Conservation (phyloP, 2,113 vertebrate species). For the Butorides virescens region DNA sequence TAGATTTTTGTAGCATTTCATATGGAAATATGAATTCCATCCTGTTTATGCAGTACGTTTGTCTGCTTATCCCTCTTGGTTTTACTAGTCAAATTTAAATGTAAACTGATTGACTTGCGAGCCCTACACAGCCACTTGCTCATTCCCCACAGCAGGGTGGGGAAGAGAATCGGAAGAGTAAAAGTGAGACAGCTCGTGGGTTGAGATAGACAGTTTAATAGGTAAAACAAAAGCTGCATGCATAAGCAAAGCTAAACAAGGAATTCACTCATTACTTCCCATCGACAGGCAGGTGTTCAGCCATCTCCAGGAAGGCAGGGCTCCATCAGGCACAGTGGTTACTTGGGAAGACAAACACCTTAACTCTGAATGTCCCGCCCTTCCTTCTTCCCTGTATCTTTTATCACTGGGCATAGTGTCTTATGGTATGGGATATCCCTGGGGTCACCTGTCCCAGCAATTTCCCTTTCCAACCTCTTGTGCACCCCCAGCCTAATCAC, state of each 20-base stretch:
- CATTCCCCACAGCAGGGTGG: fast-evolving
- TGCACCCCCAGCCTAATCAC: fast-evolving
- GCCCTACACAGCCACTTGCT: neutral
- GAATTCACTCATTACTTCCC: too few relatives aligned
- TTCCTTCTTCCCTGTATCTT: neutral
- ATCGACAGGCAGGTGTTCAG: neutral
- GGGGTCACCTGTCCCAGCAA: neutral
- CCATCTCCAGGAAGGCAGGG: neutral
- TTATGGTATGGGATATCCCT: fast-evolving
- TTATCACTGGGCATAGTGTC: neutral
- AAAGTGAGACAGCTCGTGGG: neutral
- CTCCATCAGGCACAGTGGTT: fast-evolving
- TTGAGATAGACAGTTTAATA: neutral
- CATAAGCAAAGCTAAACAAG: neutral
- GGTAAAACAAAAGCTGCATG: neutral
- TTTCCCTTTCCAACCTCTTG: fast-evolving
- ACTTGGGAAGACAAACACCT: neutral
- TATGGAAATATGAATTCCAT: neutral
- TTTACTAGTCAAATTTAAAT: neutral
- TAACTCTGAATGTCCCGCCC: fast-evolving
- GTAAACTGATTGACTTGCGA: neutral
- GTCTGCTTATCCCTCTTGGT: neutral
- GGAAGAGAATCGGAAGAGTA: neutral
- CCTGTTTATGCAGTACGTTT: neutral
- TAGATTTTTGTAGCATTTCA: neutral